A percentile compares a stretch with the other conserved stretches of the same genome.
Evolutionary conservation across 2,888 invertebrate species (phyloP).

Genomic region (Stenurella melanura): DNA sequence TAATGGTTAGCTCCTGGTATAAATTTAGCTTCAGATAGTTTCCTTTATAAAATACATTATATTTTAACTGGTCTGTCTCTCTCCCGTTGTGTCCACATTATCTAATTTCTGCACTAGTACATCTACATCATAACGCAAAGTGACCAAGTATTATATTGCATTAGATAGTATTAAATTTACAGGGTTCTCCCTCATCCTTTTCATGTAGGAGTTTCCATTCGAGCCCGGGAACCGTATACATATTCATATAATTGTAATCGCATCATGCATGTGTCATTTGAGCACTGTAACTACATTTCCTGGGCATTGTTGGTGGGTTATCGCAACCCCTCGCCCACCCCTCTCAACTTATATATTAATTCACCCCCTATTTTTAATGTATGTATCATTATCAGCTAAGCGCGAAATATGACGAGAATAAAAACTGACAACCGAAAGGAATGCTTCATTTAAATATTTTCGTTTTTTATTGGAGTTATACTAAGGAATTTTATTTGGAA

Average conservation of each 20-base stretch:
- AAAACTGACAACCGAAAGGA: conserved; percentile 31
- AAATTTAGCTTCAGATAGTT: too few relatives aligned
- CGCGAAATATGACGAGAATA: conserved; percentile 39
- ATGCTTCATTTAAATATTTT: conserved; percentile 6
- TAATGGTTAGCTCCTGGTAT: too few relatives aligned
- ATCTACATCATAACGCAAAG: conserved; percentile 51
- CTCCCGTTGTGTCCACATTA: conserved; percentile 21
- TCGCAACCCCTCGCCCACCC: conserved; percentile 59
- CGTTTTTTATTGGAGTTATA: background rate
- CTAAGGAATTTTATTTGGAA: too few relatives aligned
- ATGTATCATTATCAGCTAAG: conserved; percentile 39
- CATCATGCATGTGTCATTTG: conserved; percentile 73
- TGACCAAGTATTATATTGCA: conserved; percentile 58
- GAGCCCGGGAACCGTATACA: conserved; percentile 62
- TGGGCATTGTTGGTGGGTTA: conserved; percentile 71
- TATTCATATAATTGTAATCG: conserved; percentile 73
- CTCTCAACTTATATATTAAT: conserved; percentile 41
- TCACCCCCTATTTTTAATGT: conserved; percentile 43
- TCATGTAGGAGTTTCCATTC: conserved; percentile 39
- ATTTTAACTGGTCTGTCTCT: conserved; percentile 6
- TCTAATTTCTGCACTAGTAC: conserved; percentile 41
- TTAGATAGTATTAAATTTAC: conserved; percentile 60
- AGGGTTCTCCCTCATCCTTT: conserved; percentile 50
- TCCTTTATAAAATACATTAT: background rate
- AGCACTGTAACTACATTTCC: conserved; percentile 72